Evolutionary conservation across 1,140 invertebrate genomes (phyloP).

Genomic region (Eufriesea mexicana): DNA sequence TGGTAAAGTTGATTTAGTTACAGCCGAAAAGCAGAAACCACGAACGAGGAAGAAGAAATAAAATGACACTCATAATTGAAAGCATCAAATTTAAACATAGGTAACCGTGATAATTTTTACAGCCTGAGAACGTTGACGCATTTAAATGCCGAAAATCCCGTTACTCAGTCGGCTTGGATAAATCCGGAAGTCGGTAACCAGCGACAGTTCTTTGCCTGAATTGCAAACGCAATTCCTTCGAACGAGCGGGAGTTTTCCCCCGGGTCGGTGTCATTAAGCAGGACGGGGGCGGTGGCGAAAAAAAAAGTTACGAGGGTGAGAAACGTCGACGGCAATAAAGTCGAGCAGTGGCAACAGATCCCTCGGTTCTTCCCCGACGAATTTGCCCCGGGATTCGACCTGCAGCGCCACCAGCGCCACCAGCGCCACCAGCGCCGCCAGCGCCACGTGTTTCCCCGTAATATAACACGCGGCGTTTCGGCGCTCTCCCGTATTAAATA

Average conservation of each 20-base stretch:
- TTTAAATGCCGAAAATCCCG: neutral
- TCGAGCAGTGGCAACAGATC: neutral
- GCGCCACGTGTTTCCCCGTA: neutral
- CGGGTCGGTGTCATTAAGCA: neutral
- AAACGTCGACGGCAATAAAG: constrained; percentile 12
- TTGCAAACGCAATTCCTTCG: neutral
- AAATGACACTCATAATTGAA: neutral
- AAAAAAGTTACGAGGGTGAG: constrained; percentile 15
- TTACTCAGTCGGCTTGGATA: neutral
- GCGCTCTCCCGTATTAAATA: constrained; percentile 51
- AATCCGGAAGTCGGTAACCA: neutral
- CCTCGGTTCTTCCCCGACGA: neutral
- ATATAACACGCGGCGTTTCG: neutral
- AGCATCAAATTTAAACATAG: neutral
- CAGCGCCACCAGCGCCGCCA: neutral
- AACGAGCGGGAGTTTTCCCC: constrained; percentile 1
- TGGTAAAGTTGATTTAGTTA: no score
- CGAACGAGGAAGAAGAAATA: neutral
- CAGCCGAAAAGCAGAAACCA: neutral
- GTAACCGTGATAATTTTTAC: neutral
- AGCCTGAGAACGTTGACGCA: neutral
- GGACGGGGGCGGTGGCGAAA: neutral
- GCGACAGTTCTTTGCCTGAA: neutral
- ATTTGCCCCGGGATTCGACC: constrained; percentile 12
- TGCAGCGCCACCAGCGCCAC: neutral